Evolutionary conservation across 2,113 vertebrate genomes (phyloP).

Genomic region (Mastomys natalensis): DNA sequence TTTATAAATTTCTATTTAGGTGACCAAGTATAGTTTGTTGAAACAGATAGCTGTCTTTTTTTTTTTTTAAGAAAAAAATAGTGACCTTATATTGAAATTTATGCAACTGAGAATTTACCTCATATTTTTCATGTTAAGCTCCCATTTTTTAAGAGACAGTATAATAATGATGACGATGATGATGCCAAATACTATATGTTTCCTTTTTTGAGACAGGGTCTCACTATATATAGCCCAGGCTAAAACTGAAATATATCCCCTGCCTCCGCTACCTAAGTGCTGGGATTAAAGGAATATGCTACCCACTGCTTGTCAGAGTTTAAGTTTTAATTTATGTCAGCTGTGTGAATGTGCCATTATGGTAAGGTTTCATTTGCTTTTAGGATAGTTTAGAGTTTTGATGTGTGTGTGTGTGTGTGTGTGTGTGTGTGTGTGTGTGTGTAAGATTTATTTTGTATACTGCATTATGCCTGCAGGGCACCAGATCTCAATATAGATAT

Average conservation of each 20-base stretch:
- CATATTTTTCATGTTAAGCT: conserved; percentile 25
- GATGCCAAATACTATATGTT: background rate
- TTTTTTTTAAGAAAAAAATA: background rate
- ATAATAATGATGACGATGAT: background rate
- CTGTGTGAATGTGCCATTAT: conserved; percentile 6
- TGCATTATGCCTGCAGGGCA: too few species aligned
- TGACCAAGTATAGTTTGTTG: background rate
- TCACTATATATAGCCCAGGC: background rate
- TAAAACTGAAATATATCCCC: background rate
- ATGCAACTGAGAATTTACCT: conserved; percentile 39
- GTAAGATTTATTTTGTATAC: too few species aligned
- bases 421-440: too few species aligned
- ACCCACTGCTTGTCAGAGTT: background rate
- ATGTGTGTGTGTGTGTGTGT: too few species aligned
- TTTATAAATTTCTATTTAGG: background rate
- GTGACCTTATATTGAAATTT: conserved; percentile 45
- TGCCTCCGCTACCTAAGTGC: background rate
- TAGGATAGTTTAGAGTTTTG: background rate
- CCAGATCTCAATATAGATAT: too few species aligned
- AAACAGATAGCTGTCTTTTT: background rate
- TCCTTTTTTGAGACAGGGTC: background rate
- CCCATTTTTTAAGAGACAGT: background rate
- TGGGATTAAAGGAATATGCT: background rate
- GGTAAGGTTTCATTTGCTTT: conserved; percentile 36
- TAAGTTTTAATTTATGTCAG: conserved; percentile 30